Base-by-base conservation (phyloP, 2,113 vertebrate species). In the Xenopus laevis region DNA sequence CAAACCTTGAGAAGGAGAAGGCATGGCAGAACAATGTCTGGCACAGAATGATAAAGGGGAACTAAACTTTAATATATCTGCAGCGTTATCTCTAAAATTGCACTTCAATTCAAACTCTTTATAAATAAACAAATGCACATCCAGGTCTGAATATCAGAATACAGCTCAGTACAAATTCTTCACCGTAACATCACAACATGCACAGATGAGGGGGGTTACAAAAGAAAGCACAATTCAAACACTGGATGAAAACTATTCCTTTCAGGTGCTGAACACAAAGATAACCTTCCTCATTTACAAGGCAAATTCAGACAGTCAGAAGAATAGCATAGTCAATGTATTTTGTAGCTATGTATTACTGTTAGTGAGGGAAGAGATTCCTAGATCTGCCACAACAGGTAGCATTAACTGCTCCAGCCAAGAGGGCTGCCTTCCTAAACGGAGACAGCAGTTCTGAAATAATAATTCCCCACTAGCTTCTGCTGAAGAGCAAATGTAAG, bases 371-470 rank as follows among this genome's bases (percentile, higher is more conserved):
- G 8, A 40, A 40, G 33, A 40, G 33, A 40, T 70, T 70, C 13
- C 46, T 44, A 13, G 13, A 76, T 27, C 66, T 76, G 74, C 55
- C 45, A 76, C 74, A 76, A 76, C 74, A 76, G 74, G 74, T 76
- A 70, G 74, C 57, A 76, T 69, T 50, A 27, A 50, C 59, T 55
- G 67, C 58, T 64, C 30, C 46, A 76, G 46, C 66, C 59, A 63
- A 76, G 33, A 67, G 53, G 46, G 33, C 59, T 53, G 69, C 66
- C 27, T 52, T 23, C 61, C 47, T 70, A 20, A 61, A 46, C n/a
- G 17, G 27, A 18, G 53, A 17, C 13, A 68, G 65, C 72, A 68
- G 44, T 27, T 50, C 45, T 52, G 15, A 68, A 20, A 68, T 60
- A 62, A 68, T 20, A 40, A 67, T 9, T 9, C 33, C 33, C 53